Base-by-base conservation (phyloP, 2,888 invertebrate species). In the Melanostoma mellinum region DNA sequence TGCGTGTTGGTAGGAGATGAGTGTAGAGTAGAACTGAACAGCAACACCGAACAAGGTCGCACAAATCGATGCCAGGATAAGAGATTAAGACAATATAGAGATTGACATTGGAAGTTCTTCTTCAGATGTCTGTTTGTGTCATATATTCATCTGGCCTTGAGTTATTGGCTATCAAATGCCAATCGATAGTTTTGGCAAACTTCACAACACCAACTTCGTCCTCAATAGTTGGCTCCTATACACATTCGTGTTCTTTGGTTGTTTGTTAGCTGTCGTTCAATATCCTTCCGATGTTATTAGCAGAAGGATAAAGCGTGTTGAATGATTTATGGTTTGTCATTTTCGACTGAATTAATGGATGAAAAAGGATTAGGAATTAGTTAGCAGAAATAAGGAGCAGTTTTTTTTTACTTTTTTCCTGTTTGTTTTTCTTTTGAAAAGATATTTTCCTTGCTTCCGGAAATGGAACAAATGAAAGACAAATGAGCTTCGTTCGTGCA, bases 101-200 rank as follows among this genome's bases (percentile, higher is more conserved):
- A 56, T 53, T 76, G 80, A 76, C 72, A 73, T 82, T 82, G 77
- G 48, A 72, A 60, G 56, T 71, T 71, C 4, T 9, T 46, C 36
- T 46, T 2, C 9, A 32, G 35, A 5, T 35, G 52, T 69, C 53
- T 79, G 42, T 10, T 71, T 80, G 56, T 69, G 56, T 58, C 77
- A 73, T 73, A 20, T 20, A 73, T 63, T 52, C 72, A 73, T 48
- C 42, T 61, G 81, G 68, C 82, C 82, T 82, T 82, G 73, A 82
- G 73, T 68, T 69, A 77, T 73, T 82, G 73, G 67, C 81, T 40
- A 72, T 55, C 67, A 61, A n/a, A 58, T 61, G 20, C 44, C 20
- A 77, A 82, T 82, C 82, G 58, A 82, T 82, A 82, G 68, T 82
- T 77, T 77, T 63, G 56, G 46, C 60, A 72, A 74, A 68, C 46